Percentiles rank a stretch among this genome's conserved stretches.
phyloP scores from a whole-genome alignment of 2,797 vertebrate species.

The Myotis planiceps region DNA sequence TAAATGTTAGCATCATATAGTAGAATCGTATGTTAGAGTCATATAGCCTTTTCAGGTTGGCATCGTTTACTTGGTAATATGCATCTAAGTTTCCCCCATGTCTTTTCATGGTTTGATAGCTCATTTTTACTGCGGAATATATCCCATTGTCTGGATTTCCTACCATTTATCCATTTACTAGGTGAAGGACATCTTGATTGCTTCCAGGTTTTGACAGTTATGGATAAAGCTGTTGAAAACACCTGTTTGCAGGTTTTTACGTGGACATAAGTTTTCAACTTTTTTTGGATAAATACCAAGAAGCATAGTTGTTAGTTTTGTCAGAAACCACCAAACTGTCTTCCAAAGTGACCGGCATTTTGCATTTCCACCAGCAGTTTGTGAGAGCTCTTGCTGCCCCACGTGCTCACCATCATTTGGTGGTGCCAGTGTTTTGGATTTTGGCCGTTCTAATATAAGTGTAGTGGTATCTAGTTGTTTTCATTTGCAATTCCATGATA shows the following conservation, averaged over 20 bases:
- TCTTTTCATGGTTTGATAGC: background rate
- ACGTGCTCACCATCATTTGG: rapidly evolving
- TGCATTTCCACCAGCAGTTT: background rate
- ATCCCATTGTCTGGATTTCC: background rate
- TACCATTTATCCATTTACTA: background rate
- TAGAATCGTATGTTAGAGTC: no score
- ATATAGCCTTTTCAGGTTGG: background rate
- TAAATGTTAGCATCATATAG: background rate
- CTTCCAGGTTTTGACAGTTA: background rate
- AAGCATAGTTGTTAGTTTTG: background rate
- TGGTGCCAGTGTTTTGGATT: background rate
- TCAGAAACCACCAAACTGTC: background rate
- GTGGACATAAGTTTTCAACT: background rate
- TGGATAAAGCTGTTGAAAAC: background rate
- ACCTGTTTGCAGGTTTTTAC: background rate
- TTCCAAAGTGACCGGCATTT: background rate
- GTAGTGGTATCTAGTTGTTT: background rate
- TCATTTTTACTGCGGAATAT: background rate
- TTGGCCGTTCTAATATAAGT: background rate
- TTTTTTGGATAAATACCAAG: background rate
- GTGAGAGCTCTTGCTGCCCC: background rate
- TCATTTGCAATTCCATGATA: background rate
- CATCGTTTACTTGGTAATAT: background rate
- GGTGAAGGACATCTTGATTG: background rate
- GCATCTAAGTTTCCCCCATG: background rate